Evolutionary conservation across 2,888 invertebrate genomes (phyloP), one percentile per base, ranked within the genome.

Genomic region (Pomacea canaliculata): DNA sequence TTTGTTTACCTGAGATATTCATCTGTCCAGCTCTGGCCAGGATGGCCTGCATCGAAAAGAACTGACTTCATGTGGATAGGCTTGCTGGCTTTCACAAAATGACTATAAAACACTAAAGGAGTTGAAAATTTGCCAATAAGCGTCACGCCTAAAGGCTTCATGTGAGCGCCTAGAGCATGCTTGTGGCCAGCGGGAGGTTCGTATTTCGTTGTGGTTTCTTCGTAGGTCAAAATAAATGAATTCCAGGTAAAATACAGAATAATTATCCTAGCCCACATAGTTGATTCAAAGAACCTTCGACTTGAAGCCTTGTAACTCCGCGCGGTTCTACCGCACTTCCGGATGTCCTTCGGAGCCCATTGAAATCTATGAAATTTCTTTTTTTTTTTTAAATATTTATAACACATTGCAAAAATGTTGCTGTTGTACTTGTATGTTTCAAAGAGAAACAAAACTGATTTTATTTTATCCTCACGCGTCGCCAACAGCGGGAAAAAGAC

Each of bases 11-110:
- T 80, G 9, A 89, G 71, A 79, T 86, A 88, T 19, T 82, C 79
- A 80, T 88, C 89, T 23, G 83, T 86, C 90, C 89, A 89, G 48
- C 83, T 76, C 71, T 83, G 85, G 23, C 87, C 86, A 51, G 87
- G 85, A 69, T 85, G 82, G 19, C 81, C 74, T 10, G 77, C 83
- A 10, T 83, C 83, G 56, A 78, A 73, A 8, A 88, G 77, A 9
- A 84, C 85, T 71, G 82, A 81, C 76, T 83, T 85, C 83, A 89
- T 86, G n/a, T 88, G 73, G 9, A 89, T 73, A 18, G 88, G 88
- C 68, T 83, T 79, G 46, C 85, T 81, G 9, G 80, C 76, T 48
- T 81, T 80, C 16, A 88, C 84, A 82, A 87, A 89, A 69, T 87
- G 80, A 19, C 83, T 75, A 76, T 84, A 88, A 79, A 89, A 87